These are phyloP conservation scores for Eriosoma lanigerum DNA, from an alignment of 1,140 invertebrate species.

Conservation along the genomic window DNA sequence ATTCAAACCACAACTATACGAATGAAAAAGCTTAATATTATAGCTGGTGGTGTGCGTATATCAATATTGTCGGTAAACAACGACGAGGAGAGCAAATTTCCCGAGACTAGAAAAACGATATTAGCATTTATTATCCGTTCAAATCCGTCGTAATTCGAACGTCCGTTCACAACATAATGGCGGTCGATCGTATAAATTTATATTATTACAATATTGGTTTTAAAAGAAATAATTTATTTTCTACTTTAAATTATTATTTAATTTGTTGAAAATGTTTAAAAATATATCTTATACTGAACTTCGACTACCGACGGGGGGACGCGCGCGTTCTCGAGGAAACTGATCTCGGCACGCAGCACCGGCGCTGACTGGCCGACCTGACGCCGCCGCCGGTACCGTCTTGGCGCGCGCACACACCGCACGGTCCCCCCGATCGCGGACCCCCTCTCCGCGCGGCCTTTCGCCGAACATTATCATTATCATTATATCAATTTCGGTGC, in stretches of 20 bases:
- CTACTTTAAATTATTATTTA: not conserved
- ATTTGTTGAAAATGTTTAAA: slow-evolving; percentile 2
- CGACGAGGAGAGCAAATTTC: not conserved
- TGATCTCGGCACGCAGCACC: slow-evolving; percentile 51
- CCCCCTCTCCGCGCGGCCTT: not conserved
- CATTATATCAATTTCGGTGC: slow-evolving; percentile 20
- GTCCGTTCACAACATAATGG: not conserved
- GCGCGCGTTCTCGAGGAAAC: slow-evolving; percentile 35
- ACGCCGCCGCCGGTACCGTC: slow-evolving; percentile 39
- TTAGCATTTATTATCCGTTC: not conserved
- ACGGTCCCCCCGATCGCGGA: slow-evolving; percentile 1
- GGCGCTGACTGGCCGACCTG: slow-evolving; percentile 37
- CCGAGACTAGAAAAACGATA: slow-evolving; percentile 24
- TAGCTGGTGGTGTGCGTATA: no score
- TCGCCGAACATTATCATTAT: not conserved
- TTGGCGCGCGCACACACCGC: not conserved
- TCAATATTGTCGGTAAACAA: not conserved
- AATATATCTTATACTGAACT: not conserved
- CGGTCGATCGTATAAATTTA: not conserved
- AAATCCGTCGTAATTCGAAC: slow-evolving; percentile 40
- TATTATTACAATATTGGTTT: no score
- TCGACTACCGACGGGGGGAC: slow-evolving; percentile 33
- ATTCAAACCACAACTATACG: not conserved
- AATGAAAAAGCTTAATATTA: no score
- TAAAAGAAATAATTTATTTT: not conserved